phyloP scores from a whole-genome alignment of 1,140 invertebrate genomes.

The Brachionus rotundiformis region DNA sequence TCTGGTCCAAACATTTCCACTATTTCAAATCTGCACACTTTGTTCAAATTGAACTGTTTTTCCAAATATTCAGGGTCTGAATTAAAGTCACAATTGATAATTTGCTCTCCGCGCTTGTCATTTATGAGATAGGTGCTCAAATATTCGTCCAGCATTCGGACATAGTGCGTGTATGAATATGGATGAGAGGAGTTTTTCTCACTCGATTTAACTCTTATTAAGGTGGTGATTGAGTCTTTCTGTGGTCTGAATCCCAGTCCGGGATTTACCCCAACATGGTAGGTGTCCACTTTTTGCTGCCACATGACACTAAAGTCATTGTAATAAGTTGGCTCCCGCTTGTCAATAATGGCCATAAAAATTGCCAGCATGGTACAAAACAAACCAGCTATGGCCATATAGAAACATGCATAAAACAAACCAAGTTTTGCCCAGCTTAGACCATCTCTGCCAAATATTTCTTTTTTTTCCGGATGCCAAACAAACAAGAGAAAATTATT shows the following conservation, averaged over 20 bases:
- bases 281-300: constrained; percentile 10
- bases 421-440: constrained; percentile 51
- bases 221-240: constrained; percentile 21
- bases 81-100: constrained; percentile 52
- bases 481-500: constrained; percentile 51
- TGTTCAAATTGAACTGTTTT: constrained; percentile 52
- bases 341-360: constrained; percentile 53
- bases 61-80: constrained; percentile 34
- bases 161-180: constrained; percentile 39
- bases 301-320: constrained; percentile 48
- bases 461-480: constrained; percentile 51
- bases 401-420: constrained; percentile 52
- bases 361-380: constrained; percentile 48
- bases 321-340: constrained; percentile 51
- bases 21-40: constrained; percentile 57
- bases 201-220: constrained; percentile 49
- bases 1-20: constrained; percentile 16
- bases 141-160: constrained; percentile 23
- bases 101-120: constrained; percentile 50
- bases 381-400: constrained; percentile 35
- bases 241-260: constrained; percentile 52
- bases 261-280: neutral
- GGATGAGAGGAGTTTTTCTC: constrained; percentile 47
- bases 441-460: constrained; percentile 51
- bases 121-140: constrained; percentile 45